A percentile compares a stretch with the other conserved stretches of the same genome.
Conservation (phyloP, 2,797 vertebrate genomes). For the Parauchenoglanis punctatus region DNA sequence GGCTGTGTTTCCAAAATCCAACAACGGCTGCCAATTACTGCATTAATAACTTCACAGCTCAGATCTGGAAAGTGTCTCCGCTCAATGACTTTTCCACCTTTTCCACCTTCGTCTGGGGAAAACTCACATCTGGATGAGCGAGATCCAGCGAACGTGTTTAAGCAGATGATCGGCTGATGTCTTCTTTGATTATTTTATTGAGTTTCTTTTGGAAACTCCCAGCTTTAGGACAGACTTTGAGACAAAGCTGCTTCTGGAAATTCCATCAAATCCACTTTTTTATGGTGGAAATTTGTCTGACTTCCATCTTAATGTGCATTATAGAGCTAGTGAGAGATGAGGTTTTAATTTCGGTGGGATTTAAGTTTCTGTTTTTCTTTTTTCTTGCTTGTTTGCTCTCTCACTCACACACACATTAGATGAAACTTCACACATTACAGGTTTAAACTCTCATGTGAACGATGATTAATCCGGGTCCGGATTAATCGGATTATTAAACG, state of each 20-base stretch:
- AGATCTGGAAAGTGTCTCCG: constrained; percentile 44
- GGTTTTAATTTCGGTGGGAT: constrained; percentile 2
- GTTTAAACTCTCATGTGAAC: background rate
- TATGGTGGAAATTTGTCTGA: constrained; percentile 46
- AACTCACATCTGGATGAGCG: background rate
- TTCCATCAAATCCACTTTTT: constrained; percentile 40
- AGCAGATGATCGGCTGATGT: background rate
- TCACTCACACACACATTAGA: background rate
- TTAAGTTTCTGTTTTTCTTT: background rate
- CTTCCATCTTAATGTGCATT: constrained; percentile 41
- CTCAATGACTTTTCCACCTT: constrained; percentile 17
- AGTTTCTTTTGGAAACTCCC: constrained; percentile 1
- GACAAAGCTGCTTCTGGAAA: constrained; percentile 28
- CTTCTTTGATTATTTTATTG: constrained; percentile 14
- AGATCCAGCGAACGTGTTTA: background rate
- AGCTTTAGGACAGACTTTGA: constrained; percentile 19
- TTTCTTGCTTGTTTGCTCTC: background rate
- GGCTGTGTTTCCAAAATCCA: constrained; percentile 28
- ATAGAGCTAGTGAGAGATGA: background rate
- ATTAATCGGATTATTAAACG: background rate
- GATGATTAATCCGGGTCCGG: background rate
- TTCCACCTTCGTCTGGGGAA: background rate
- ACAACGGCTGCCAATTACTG: constrained; percentile 33
- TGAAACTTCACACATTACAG: background rate
- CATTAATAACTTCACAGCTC: constrained; percentile 40